phyloP scores from a whole-genome alignment of 2,113 vertebrate genomes.

The Sisor rabdophorus region DNA sequence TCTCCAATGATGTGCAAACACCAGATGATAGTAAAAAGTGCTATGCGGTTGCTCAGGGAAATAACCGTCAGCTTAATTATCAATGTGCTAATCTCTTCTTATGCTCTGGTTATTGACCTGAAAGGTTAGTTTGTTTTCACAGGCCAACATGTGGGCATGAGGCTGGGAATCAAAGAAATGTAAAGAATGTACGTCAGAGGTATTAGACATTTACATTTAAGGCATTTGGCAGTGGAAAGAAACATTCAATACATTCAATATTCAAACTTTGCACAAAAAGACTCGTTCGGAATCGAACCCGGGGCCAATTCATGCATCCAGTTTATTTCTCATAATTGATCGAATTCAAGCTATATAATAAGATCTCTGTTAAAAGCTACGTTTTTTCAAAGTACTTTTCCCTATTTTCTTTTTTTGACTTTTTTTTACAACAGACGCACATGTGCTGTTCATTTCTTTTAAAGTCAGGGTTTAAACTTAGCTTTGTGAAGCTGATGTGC shows the following conservation, averaged over 20 bases:
- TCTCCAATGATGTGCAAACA: background rate
- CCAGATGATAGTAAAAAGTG: conserved; percentile 4
- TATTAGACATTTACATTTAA: background rate
- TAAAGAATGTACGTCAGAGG: background rate
- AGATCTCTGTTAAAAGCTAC: background rate
- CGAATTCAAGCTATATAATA: conserved; percentile 14
- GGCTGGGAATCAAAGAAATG: background rate
- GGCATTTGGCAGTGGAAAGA: too few species aligned
- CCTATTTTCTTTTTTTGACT: background rate
- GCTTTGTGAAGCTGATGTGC: background rate
- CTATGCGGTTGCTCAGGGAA: background rate
- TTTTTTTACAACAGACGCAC: background rate
- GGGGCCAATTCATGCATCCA: conserved; percentile 18
- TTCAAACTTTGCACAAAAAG: too few species aligned
- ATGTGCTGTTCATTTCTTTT: conserved; percentile 22
- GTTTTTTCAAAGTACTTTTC: conserved; percentile 4
- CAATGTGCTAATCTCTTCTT: conserved; percentile 10
- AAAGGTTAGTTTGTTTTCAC: background rate
- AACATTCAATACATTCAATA: too few species aligned
- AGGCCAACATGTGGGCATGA: conserved; percentile 13
- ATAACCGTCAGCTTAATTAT: background rate
- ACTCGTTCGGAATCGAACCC: too few species aligned
- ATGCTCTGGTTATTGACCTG: background rate
- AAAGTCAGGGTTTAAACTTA: conserved; percentile 12
- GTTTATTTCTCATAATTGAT: conserved; percentile 16